phyloP scores from a whole-genome alignment of 2,888 invertebrate genomes.

The Folsomia manolachei region DNA sequence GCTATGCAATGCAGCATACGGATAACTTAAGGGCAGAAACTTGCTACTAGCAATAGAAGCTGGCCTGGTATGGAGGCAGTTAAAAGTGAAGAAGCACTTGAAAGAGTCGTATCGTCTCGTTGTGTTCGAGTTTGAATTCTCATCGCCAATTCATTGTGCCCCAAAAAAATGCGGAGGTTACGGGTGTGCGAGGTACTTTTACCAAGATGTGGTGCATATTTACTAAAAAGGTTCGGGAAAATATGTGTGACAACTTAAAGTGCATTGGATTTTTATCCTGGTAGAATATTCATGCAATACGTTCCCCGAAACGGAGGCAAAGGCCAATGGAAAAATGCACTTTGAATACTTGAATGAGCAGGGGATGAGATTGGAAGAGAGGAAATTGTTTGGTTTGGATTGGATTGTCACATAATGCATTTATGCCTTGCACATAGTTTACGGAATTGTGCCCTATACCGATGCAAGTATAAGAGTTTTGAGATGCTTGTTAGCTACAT shows the following conservation, averaged over 20 bases:
- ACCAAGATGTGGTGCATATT: not conserved
- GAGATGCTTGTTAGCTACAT: not conserved
- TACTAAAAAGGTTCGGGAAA: not conserved
- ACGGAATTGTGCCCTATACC: not conserved
- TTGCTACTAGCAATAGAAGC: too few species aligned
- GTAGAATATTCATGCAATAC: not conserved
- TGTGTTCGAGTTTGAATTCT: not conserved
- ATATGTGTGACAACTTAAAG: not conserved
- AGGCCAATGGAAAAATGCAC: not conserved
- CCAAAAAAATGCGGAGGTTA: too few species aligned
- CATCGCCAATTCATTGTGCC: not conserved
- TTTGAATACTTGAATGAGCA: not conserved
- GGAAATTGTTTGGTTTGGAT: not conserved
- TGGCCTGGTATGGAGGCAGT: not conserved
- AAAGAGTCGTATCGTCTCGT: not conserved
- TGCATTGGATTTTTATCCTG: not conserved
- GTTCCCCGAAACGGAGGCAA: not conserved
- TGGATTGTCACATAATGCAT: not conserved
- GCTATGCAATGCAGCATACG: not conserved
- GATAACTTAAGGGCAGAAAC: too few species aligned
- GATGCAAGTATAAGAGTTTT: too few species aligned
- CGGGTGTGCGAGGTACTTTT: not conserved
- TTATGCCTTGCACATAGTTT: not conserved
- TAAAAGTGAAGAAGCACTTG: not conserved
- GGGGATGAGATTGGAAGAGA: not conserved